Percentiles rank a stretch among this genome's conserved stretches.
Evolutionary conservation across 2,113 vertebrate genomes (phyloP).

Genomic region (Mustela lutreola): DNA sequence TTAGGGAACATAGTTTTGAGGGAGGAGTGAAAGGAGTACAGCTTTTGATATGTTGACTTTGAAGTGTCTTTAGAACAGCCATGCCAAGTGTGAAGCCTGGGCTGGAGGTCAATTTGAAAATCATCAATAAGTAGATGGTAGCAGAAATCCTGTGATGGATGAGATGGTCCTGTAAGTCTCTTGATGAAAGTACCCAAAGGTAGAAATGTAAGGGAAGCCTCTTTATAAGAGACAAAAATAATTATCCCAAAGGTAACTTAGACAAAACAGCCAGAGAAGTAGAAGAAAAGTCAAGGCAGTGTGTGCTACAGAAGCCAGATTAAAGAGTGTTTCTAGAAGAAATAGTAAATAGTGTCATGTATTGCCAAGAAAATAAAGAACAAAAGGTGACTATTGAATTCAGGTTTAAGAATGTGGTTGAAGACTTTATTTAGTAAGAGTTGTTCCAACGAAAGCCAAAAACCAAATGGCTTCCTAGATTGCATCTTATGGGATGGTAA

Average conservation of each 20-base stretch:
- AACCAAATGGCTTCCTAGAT: not conserved
- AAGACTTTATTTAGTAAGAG: not conserved
- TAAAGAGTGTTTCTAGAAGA: not conserved
- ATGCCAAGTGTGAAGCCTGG: not conserved
- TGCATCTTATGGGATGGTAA: not conserved
- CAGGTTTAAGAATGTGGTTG: not conserved
- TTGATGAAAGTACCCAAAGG: not conserved
- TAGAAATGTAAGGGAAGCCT: not conserved
- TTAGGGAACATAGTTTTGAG: not conserved
- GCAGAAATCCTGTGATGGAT: not conserved
- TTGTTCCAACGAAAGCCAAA: not conserved
- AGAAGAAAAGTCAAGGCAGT: not conserved
- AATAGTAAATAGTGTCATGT: not conserved
- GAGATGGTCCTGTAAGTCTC: not conserved
- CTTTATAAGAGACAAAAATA: not conserved
- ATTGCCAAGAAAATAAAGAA: not conserved
- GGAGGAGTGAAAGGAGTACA: not conserved
- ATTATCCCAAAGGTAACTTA: not conserved
- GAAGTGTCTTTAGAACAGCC: not conserved
- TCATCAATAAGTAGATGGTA: not conserved
- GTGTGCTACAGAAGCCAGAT: not conserved
- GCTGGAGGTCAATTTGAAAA: not conserved
- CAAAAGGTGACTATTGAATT: not conserved
- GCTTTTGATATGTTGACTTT: not conserved
- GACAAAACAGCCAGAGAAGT: not conserved